Conservation (phyloP, 30 jellyfish, hydroid and myxozoan genomes). For the Aurelia aurita region DNA sequence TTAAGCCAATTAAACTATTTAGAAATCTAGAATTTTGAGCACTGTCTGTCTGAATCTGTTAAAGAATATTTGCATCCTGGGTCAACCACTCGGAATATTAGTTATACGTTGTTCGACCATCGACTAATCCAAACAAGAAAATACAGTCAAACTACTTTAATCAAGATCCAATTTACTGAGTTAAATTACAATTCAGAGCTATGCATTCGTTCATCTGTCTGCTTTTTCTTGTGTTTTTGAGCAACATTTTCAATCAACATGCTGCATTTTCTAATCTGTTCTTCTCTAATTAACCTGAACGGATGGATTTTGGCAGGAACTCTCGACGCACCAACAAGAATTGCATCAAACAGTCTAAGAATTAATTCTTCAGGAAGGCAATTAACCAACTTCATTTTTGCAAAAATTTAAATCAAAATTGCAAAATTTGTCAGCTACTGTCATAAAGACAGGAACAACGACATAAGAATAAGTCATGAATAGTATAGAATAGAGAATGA, state of each 20-base stretch:
- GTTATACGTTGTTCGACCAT: slow-evolving; percentile 20
- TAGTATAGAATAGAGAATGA: too few relatives aligned
- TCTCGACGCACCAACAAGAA: too few relatives aligned
- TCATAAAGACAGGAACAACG: too few relatives aligned
- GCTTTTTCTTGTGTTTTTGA: slow-evolving; percentile 17
- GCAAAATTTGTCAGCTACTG: too few relatives aligned
- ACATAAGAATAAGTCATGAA: too few relatives aligned
- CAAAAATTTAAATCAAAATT: too few relatives aligned
- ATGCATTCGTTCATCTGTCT: slow-evolving; percentile 46
- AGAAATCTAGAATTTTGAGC: slow-evolving; percentile 36
- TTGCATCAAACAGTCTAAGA: too few relatives aligned
- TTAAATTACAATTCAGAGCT: slow-evolving; percentile 39
- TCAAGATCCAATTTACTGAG: slow-evolving; percentile 53
- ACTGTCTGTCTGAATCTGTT: slow-evolving; percentile 54
- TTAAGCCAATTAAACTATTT: slow-evolving; percentile 62
- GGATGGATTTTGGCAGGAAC: slow-evolving; percentile 1
- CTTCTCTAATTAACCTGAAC: slow-evolving; percentile 15
- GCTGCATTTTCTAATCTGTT: slow-evolving; percentile 5
- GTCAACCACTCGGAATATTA: slow-evolving; percentile 53
- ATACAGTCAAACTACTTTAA: slow-evolving; percentile 59
- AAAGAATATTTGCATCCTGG: slow-evolving; percentile 32
- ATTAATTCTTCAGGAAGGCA: too few relatives aligned
- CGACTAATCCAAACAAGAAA: slow-evolving; percentile 48
- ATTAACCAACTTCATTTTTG: too few relatives aligned
- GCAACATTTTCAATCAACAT: slow-evolving; percentile 15